A percentile compares a stretch with the other conserved stretches of the same genome.
Evolutionary conservation across 2,888 invertebrate species (phyloP).

Genomic region (Drosophila sordidapex): DNA sequence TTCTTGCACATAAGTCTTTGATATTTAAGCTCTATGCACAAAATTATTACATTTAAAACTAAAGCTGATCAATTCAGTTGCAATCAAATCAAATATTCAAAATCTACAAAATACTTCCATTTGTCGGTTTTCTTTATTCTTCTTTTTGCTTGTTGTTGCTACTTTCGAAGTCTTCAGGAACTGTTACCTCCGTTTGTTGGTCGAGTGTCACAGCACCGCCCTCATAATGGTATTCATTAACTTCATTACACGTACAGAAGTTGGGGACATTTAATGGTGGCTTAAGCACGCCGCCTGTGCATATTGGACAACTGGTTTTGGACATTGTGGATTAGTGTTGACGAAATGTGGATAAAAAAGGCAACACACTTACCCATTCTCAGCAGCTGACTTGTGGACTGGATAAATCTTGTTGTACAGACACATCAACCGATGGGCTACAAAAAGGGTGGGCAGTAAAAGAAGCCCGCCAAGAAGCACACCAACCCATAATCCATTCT

Average conservation of each 20-base stretch:
- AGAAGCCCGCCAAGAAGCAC: constrained; percentile 93
- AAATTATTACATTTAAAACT: too few relatives aligned
- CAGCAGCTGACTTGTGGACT: constrained; percentile 71
- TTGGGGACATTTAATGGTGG: too few relatives aligned
- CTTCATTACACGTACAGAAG: neutral
- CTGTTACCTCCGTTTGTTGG: neutral
- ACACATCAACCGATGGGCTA: constrained; percentile 91
- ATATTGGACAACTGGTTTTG: neutral
- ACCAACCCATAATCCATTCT: constrained; percentile 98
- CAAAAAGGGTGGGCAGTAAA: constrained; percentile 92
- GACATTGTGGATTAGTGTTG: neutral
- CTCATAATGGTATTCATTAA: neutral
- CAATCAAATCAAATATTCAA: too few relatives aligned
- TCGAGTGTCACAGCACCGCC: neutral
- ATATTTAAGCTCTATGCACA: too few relatives aligned
- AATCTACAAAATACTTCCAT: too few relatives aligned
- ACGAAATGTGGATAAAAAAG: neutral
- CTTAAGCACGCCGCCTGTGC: neutral
- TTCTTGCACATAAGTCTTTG: too few relatives aligned
- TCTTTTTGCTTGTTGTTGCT: too few relatives aligned
- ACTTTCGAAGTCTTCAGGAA: too few relatives aligned
- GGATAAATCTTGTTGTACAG: constrained; percentile 95
- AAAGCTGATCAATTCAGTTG: too few relatives aligned
- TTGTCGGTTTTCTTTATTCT: too few relatives aligned
- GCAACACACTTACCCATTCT: constrained; percentile 49